phyloP scores from a whole-genome alignment of 1,140 invertebrate species.

The Amphibalanus amphitrite region DNA sequence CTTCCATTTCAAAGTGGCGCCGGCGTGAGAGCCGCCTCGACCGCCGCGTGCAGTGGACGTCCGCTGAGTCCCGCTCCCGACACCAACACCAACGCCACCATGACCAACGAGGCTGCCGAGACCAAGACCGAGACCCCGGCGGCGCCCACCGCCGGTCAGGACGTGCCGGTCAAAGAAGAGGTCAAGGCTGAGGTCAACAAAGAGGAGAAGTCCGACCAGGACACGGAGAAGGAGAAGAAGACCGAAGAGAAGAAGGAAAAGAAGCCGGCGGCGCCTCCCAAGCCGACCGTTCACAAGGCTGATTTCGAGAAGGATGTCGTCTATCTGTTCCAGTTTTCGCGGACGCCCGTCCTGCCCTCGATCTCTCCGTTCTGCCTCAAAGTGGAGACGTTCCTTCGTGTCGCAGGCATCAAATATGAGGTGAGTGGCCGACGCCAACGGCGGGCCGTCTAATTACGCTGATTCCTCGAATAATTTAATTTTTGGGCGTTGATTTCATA shows the following conservation, averaged over 20 bases:
- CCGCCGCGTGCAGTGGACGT: neutral
- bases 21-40: neutral
- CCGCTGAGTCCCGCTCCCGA: neutral
- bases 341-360: conserved; percentile 69
- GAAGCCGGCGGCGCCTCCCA: conserved; percentile 36
- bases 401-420: conserved; percentile 81
- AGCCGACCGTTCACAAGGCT: conserved; percentile 57
- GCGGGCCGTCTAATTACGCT: no score
- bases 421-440: conserved; percentile 39
- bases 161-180: conserved; percentile 34
- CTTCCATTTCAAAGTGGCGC: neutral
- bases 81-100: neutral
- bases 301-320: conserved; percentile 83
- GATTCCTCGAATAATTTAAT: no score
- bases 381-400: conserved; percentile 81
- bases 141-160: conserved; percentile 26
- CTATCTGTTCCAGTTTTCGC: conserved; percentile 82
- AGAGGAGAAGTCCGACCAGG: conserved; percentile 24
- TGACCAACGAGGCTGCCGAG: conserved; percentile 12
- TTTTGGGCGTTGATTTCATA: no score
- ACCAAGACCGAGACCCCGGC: conserved; percentile 18
- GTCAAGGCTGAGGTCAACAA: conserved; percentile 29
- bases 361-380: conserved; percentile 81
- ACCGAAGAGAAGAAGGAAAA: conserved; percentile 25
- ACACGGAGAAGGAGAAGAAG: conserved; percentile 30